Evolutionary conservation across 2,888 invertebrate species (phyloP), one percentile per base, ranked within the genome.

Genomic region (Fragum sueziense): DNA sequence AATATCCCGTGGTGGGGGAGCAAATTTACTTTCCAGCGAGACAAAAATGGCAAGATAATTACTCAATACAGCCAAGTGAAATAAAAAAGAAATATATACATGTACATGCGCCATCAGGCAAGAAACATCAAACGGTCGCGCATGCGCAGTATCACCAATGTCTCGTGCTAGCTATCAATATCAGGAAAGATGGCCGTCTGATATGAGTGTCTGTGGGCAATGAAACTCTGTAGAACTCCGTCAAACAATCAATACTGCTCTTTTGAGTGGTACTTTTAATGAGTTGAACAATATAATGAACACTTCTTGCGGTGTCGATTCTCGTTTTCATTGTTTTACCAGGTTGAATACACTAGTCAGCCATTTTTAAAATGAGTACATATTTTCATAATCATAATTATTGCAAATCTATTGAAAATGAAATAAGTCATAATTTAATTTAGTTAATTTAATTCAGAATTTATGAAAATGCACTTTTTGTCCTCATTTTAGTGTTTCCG

Each of bases 151-250:
- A 34, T 51, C 2, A 6, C 2, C 17, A 9, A 22, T 25, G 54
- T 76, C 59, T 76, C 76, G 76, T 76, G 76, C 59, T 29, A 59
- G 34, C 25, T 54, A 34, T 33, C 72, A 62, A 76, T 76, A 59
- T 67, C 47, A 33, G 59, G 62, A 20, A 25, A 34, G 51, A 72
- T 57, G 52, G 20, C 57, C 34, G 37, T n/a, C 57, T 76, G 76
- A 72, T 76, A 72, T 29, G 51, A 51, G 9, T 33, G 29, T 27
- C 34, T 33, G 59, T 57, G 54, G 27, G 22, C 27, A 27, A 72
- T 71, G 71, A 76, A 47, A 71, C 59, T 37, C 27, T 72, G 68
- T 72, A 68, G 52, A 68, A 57, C 25, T 31, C 31, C 52, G n/a
- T 11, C 52, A 68, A 37, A 34, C 68, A 68, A 76, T 76, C 76